Evolutionary conservation across 2,797 vertebrate genomes (phyloP).

Genomic region (Acestrorhynchus altus): DNA sequence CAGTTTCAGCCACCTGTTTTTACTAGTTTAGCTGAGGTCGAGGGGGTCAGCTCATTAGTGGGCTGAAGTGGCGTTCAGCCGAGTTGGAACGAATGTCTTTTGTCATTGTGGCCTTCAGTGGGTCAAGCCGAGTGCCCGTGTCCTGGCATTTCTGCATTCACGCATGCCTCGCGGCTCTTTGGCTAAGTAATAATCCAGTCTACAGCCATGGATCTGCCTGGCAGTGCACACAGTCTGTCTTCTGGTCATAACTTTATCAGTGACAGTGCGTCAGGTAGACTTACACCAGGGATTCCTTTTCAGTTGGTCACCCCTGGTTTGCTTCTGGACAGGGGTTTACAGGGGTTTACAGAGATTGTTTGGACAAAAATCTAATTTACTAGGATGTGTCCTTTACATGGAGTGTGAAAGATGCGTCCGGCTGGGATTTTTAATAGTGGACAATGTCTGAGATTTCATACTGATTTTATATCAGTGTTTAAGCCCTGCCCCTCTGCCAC

Average conservation of each 20-base stretch:
- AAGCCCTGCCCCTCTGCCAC: too few relatives aligned
- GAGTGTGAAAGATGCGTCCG: too few relatives aligned
- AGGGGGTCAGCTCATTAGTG: not conserved
- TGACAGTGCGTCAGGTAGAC: not conserved
- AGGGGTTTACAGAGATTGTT: not conserved
- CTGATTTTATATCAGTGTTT: too few relatives aligned
- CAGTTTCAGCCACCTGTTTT: not conserved
- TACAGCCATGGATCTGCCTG: not conserved
- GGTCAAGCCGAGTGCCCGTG: not conserved
- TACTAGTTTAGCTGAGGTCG: not conserved
- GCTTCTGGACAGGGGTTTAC: not conserved
- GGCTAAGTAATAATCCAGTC: not conserved
- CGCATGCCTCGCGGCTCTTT: not conserved
- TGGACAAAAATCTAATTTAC: not conserved
- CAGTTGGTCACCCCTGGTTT: not conserved
- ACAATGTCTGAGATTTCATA: too few relatives aligned
- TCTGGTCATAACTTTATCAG: not conserved
- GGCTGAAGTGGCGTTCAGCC: not conserved
- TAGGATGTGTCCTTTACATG: too few relatives aligned
- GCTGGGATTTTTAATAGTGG: too few relatives aligned
- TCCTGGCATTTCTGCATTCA: constrained; percentile 21
- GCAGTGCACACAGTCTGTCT: not conserved
- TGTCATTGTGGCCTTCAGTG: constrained; percentile 6
- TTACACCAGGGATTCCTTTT: too few relatives aligned
- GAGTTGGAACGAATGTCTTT: constrained; percentile 6